phyloP scores from a whole-genome alignment of 2,113 vertebrate genomes.

The Ascaphus truei region DNA sequence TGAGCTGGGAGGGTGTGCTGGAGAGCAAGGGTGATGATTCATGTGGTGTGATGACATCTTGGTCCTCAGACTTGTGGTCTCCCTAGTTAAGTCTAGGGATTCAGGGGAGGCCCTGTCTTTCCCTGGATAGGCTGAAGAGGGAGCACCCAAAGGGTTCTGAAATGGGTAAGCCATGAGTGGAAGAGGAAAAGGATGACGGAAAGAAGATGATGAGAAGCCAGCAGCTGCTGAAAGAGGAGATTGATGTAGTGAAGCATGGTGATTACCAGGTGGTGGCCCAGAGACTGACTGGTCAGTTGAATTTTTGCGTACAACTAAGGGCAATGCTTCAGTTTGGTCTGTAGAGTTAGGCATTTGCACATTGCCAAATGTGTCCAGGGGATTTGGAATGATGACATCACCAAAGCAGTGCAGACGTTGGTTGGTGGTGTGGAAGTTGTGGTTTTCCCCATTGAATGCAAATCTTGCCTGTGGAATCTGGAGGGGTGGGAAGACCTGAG shows the following conservation, averaged over 20 bases:
- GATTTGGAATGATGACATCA: slow-evolving; percentile 91
- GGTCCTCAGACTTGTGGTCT: slow-evolving; percentile 92
- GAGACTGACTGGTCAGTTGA: slow-evolving; percentile 79
- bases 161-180: slow-evolving; percentile 97
- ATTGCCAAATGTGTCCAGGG: slow-evolving; percentile 82
- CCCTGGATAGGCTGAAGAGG: slow-evolving; percentile 73
- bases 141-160: slow-evolving; percentile 83
- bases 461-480: slow-evolving; percentile 82
- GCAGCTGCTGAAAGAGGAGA: slow-evolving; percentile 84
- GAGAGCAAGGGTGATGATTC: slow-evolving; percentile 89
- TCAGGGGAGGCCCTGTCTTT: slow-evolving; percentile 90
- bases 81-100: slow-evolving; percentile 89
- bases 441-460: slow-evolving; percentile 83
- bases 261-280: slow-evolving; percentile 72
- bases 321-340: slow-evolving; percentile 95
- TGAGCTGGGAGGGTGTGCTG: slow-evolving; percentile 82
- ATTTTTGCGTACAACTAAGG: slow-evolving; percentile 93
- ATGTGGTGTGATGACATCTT: slow-evolving; percentile 92
- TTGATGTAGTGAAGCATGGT: slow-evolving; percentile 86
- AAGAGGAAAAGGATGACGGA: slow-evolving; percentile 93
- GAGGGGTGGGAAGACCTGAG: slow-evolving; percentile 86
- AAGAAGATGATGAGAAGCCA: slow-evolving; percentile 88
- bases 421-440: slow-evolving; percentile 89
- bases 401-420: slow-evolving; percentile 94
- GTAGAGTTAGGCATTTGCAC: slow-evolving; percentile 79